Evolutionary conservation across 1,140 invertebrate genomes (phyloP).

Genomic region (Drosophila tropicalis): DNA sequence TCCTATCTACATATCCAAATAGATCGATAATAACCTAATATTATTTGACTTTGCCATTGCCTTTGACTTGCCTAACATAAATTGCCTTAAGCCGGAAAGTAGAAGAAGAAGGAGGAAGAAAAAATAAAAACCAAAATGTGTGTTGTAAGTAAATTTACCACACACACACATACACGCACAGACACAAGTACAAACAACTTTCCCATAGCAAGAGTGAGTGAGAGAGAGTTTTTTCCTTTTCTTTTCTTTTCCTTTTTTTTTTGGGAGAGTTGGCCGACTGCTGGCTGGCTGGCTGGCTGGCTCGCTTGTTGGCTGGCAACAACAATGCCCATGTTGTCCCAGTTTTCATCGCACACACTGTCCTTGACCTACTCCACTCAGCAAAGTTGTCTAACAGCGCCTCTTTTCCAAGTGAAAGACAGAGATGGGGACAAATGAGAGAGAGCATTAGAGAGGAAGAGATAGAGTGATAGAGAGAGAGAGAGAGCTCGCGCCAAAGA

Average conservation of each 20-base stretch:
- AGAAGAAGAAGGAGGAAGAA: not conserved
- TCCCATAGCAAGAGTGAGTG: slow-evolving; percentile 31
- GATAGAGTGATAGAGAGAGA: slow-evolving; percentile 35
- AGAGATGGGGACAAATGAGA: slow-evolving; percentile 25
- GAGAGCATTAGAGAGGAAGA: slow-evolving; percentile 17
- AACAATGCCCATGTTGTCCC: slow-evolving; percentile 79
- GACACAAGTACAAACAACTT: slow-evolving; percentile 40
- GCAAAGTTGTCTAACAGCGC: slow-evolving; percentile 75
- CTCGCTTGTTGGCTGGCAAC: slow-evolving; percentile 43
- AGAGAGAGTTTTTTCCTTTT: slow-evolving; percentile 18
- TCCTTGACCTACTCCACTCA: slow-evolving; percentile 83
- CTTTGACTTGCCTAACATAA: slow-evolving; percentile 54
- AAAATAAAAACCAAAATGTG: slow-evolving; percentile 25
- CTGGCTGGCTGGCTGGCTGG: slow-evolving; percentile 4
- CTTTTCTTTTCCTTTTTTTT: slow-evolving; percentile 25
- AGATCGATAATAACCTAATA: slow-evolving; percentile 12
- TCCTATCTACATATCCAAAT: slow-evolving; percentile 3
- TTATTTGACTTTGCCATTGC: slow-evolving; percentile 11
- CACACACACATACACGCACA: slow-evolving; percentile 25
- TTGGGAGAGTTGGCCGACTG: slow-evolving; percentile 60
- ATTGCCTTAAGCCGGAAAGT: slow-evolving; percentile 39
- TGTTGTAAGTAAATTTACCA: slow-evolving; percentile 40
- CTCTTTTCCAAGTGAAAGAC: slow-evolving; percentile 38
- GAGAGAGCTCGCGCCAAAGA: slow-evolving; percentile 47
- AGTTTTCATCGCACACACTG: slow-evolving; percentile 79